Evolutionary conservation across 2,888 invertebrate species (phyloP).

Genomic region (Pecten maximus): DNA sequence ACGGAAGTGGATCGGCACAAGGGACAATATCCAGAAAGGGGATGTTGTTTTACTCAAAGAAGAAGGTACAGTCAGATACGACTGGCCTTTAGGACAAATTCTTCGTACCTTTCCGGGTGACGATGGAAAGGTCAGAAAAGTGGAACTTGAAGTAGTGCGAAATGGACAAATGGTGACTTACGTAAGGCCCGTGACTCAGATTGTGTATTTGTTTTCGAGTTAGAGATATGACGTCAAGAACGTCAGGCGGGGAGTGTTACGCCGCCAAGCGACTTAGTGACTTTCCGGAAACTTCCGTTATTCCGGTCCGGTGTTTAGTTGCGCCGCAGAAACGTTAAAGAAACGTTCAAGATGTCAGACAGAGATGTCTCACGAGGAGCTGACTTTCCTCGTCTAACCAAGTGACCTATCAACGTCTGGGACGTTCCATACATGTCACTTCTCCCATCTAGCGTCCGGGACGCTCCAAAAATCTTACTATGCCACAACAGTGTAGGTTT

Average conservation of each 20-base stretch:
- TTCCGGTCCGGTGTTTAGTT: not conserved
- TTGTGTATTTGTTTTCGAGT: constrained; percentile 38
- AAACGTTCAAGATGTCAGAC: not conserved
- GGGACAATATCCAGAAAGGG: constrained; percentile 42
- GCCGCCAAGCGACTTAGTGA: constrained; percentile 31
- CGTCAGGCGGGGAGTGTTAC: constrained; percentile 33
- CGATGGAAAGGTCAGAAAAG: constrained; percentile 48
- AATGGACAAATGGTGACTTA: constrained; percentile 36
- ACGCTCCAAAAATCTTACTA: too few relatives aligned
- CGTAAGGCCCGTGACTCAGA: constrained; percentile 42
- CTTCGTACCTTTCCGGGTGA: constrained; percentile 40
- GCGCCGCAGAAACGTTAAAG: not conserved
- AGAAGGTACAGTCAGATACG: constrained; percentile 39
- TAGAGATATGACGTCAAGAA: not conserved
- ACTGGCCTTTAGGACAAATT: constrained; percentile 52
- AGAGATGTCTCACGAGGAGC: too few relatives aligned
- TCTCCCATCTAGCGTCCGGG: too few relatives aligned
- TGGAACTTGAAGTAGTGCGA: constrained; percentile 46
- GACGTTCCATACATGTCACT: too few relatives aligned
- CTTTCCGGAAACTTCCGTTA: not conserved
- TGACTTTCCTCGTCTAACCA: too few relatives aligned
- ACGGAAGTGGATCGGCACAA: constrained; percentile 45
- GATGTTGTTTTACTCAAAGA: constrained; percentile 54
- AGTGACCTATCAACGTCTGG: too few relatives aligned
- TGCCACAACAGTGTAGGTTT: too few relatives aligned